Conservation (phyloP, 2,888 invertebrate species). For the Heliconius hortense region DNA sequence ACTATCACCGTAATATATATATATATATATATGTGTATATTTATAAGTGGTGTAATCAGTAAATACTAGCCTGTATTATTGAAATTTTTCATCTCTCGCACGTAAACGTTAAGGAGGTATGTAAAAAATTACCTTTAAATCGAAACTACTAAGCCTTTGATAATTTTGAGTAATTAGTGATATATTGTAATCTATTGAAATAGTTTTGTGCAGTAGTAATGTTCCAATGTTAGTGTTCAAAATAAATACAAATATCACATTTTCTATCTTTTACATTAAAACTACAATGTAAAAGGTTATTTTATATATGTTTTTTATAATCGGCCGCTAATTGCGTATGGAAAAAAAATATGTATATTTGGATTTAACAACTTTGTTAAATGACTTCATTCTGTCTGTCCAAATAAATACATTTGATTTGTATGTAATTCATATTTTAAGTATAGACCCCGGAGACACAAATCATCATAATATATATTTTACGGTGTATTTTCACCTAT, state of each 20-base stretch:
- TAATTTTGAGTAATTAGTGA: neutral
- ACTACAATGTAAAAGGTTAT: neutral
- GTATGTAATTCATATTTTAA: constrained; percentile 2
- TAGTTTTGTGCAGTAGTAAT: neutral
- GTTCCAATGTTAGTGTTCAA: neutral
- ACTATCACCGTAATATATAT: neutral
- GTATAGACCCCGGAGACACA: neutral
- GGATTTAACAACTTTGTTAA: neutral
- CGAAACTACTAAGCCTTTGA: constrained; percentile 14
- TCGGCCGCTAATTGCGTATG: neutral
- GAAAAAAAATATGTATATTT: neutral
- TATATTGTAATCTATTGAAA: neutral
- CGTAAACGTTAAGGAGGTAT: constrained; percentile 25
- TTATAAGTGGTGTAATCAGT: neutral
- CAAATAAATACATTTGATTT: constrained; percentile 5
- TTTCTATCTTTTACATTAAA: neutral
- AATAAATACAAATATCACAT: neutral
- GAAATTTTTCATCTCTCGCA: constrained; percentile 9
- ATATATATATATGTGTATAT: constrained; percentile 1
- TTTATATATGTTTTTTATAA: neutral
- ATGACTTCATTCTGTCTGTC: neutral
- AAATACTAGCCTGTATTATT: constrained; percentile 1
- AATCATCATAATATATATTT: neutral
- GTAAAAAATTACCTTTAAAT: constrained; percentile 23
- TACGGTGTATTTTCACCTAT: neutral